Evolutionary conservation across 2,888 invertebrate genomes (phyloP).

Genomic region (Polydrusus pterygomalis): DNA sequence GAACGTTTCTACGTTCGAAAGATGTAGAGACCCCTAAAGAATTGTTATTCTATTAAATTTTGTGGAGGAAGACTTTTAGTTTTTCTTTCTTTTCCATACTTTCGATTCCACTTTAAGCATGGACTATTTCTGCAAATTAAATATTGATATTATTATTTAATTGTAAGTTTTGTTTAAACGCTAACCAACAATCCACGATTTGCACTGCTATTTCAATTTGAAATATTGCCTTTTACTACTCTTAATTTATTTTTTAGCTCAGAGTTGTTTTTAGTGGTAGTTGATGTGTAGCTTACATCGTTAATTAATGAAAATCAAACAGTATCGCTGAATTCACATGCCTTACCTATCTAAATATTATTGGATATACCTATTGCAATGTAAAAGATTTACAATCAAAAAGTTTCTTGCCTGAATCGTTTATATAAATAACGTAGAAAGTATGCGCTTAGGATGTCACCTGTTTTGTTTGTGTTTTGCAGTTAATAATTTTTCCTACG

Average conservation of each 20-base stretch:
- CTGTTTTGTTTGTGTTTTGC: too few species aligned
- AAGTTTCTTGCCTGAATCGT: not conserved
- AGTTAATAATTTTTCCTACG: not conserved
- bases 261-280: not conserved
- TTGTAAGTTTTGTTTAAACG: too few species aligned
- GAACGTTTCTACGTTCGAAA: too few species aligned
- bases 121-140: too few species aligned
- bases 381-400: not conserved
- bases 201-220: not conserved
- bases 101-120: not conserved
- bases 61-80: too few species aligned
- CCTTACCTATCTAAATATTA: not conserved
- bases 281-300: not conserved
- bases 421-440: not conserved
- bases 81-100: too few species aligned
- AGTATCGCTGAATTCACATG: not conserved
- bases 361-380: not conserved
- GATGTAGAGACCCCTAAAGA: too few species aligned
- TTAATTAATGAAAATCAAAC: conserved; percentile 3
- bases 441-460: too few species aligned
- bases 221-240: not conserved
- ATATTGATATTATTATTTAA: too few species aligned
- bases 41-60: too few species aligned
- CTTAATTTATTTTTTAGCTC: not conserved
- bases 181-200: too few species aligned